Conservation (phyloP, 2,888 invertebrate species). For the Mechanitis mazaeus region DNA sequence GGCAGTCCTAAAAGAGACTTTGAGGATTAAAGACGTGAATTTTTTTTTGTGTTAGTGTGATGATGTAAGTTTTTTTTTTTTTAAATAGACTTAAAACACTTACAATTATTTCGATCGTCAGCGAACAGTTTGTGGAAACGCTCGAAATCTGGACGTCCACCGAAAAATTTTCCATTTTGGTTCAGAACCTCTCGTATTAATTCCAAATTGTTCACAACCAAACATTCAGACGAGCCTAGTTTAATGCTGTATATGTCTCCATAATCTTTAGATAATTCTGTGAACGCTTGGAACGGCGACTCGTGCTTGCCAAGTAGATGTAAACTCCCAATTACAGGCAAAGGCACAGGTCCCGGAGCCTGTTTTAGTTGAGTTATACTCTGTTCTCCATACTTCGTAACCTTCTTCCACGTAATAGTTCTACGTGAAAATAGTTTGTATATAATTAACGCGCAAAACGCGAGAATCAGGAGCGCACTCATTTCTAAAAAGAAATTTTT, state of each 20-base stretch:
- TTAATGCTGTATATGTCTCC: constrained; percentile 84
- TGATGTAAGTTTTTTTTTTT: background rate
- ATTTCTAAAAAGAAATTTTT: constrained; percentile 55
- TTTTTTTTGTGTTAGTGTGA: background rate
- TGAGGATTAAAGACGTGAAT: constrained; percentile 2
- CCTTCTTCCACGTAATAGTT: constrained; percentile 40
- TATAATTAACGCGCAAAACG: constrained; percentile 44
- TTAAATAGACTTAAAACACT: constrained; percentile 62
- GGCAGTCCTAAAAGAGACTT: constrained; percentile 2
- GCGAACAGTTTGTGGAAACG: constrained; percentile 89
- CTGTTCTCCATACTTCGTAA: constrained; percentile 43
- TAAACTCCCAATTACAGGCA: constrained; percentile 83
- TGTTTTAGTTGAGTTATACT: constrained; percentile 44
- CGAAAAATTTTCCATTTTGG: constrained; percentile 87
- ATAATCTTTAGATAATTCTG: constrained; percentile 80
- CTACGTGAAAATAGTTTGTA: constrained; percentile 52
- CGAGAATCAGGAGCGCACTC: constrained; percentile 63
- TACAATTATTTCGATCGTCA: constrained; percentile 90
- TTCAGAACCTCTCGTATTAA: constrained; percentile 85
- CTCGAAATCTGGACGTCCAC: constrained; percentile 87
- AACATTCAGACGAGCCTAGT: constrained; percentile 81
- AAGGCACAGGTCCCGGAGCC: constrained; percentile 80
- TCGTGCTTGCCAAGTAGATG: constrained; percentile 80
- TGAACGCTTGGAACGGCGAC: constrained; percentile 84
- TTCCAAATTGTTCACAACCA: constrained; percentile 84